Evolutionary conservation across 2,113 vertebrate species (phyloP), one percentile per base, ranked within the genome.

Genomic region (Stigmatopora argus): DNA sequence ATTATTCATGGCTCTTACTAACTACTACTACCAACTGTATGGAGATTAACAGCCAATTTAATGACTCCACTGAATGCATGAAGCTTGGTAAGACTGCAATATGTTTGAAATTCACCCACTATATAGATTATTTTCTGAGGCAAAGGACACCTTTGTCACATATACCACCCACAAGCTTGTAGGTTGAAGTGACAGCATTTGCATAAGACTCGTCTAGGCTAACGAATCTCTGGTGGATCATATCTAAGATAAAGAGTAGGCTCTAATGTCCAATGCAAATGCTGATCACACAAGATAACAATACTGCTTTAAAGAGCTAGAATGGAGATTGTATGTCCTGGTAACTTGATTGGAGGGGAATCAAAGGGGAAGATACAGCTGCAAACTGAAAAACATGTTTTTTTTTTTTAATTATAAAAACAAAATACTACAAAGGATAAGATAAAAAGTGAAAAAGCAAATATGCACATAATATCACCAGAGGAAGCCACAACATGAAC

Each of bases 161-260:
- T 57, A 65, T 52, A 59, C 60, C 58, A 58, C 56, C 35, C 44
- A 64, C 55, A 56, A 46, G 44, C 56, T 76, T 64, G 57, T 69
- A 57, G 72, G 70, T 64, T 82, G 48, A 84, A 79, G 70, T 77
- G 75, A 86, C 66, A 73, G 69, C 53, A 88, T 89, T 87, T 85
- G 79, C 85, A 86, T 88, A 77, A 18, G 70, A 55, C 51, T 59
- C 66, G 45, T 84, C 21, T 73, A 69, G 8, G 41, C 80, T 83
- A 87, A 89, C 85, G 87, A 89, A 87, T 78, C 87, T 72, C 79
- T 52, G 55, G 77, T 80, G 86, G 67, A 78, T 81, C 75, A 70
- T 48, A 65, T 77, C 65, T 66, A 64, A 76, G 59, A 70, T 11
- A 13, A 2, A 78, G 62, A 75, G 46, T 8, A 57, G 78, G 69